phyloP scores from a whole-genome alignment of 2,797 vertebrate species.

The Uromys caudimaculatus region DNA sequence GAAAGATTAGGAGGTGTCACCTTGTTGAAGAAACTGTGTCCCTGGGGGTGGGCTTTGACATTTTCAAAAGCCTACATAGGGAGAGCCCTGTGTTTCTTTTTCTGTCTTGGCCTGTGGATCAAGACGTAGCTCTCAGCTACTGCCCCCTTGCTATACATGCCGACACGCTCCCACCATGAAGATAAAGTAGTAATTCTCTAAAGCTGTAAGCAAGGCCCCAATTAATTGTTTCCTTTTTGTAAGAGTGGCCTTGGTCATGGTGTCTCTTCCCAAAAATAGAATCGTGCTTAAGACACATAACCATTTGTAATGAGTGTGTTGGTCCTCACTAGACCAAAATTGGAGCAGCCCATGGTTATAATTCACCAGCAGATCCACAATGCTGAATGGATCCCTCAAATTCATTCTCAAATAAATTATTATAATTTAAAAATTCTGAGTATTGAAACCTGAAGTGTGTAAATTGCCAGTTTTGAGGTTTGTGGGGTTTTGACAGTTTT shows the following conservation, averaged over 20 bases:
- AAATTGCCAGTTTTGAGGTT: neutral
- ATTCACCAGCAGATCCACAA: neutral
- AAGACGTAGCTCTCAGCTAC: neutral
- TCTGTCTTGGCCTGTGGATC: neutral
- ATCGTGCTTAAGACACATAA: neutral
- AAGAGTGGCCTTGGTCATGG: too few species aligned
- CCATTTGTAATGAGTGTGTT: neutral
- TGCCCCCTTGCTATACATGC: neutral
- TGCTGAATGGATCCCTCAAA: neutral
- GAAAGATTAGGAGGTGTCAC: neutral
- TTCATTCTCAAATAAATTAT: slow-evolving; percentile 17
- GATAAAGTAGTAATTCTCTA: neutral
- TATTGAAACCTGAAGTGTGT: neutral
- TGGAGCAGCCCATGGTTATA: neutral
- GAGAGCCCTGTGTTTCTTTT: neutral
- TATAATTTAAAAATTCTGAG: slow-evolving; percentile 1
- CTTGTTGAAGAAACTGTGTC: neutral
- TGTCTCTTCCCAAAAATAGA: neutral
- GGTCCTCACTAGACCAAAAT: neutral
- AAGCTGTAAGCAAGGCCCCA: neutral
- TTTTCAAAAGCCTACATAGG: neutral
- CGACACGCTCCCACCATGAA: neutral
- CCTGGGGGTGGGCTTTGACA: neutral
- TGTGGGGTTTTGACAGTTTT: neutral
- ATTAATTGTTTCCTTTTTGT: neutral